These are phyloP conservation scores for Rhamphomyia laevipes DNA, from an alignment of 2,888 invertebrate genomes.

Conservation along the genomic window DNA sequence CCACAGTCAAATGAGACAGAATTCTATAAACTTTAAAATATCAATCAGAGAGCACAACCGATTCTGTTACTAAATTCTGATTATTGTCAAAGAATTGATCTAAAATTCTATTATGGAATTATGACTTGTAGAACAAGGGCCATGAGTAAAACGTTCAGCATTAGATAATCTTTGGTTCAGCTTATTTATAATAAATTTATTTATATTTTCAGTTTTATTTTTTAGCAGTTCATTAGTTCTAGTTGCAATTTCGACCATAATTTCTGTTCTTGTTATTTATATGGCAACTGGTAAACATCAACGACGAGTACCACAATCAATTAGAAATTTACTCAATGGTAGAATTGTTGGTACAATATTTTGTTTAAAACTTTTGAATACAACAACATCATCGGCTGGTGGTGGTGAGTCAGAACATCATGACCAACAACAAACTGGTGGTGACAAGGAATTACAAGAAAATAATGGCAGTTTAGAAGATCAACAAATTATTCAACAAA, in stretches of 20 bases:
- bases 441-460: conserved; percentile 37
- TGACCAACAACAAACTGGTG: background rate
- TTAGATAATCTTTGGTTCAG: too few relatives aligned
- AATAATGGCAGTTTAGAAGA: conserved; percentile 28
- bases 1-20: too few relatives aligned
- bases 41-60: too few relatives aligned
- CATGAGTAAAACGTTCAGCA: too few relatives aligned
- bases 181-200: background rate
- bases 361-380: conserved; percentile 8
- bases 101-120: too few relatives aligned
- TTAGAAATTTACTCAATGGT: conserved; percentile 30
- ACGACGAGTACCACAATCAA: conserved; percentile 36
- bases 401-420: background rate
- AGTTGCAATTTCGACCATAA: conserved; percentile 37
- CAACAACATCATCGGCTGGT: conserved; percentile 10
- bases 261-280: conserved; percentile 42
- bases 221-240: conserved; percentile 41
- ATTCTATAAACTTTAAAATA: too few relatives aligned
- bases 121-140: too few relatives aligned
- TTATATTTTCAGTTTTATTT: conserved; percentile 37
- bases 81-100: too few relatives aligned
- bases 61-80: too few relatives aligned
- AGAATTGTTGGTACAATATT: conserved; percentile 10
- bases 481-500: conserved; percentile 12
- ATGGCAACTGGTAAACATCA: conserved; percentile 38